Percentiles rank a stretch among this genome's conserved stretches.
phyloP scores from a whole-genome alignment of 2,888 invertebrate genomes.

The Chouioia cunea region DNA sequence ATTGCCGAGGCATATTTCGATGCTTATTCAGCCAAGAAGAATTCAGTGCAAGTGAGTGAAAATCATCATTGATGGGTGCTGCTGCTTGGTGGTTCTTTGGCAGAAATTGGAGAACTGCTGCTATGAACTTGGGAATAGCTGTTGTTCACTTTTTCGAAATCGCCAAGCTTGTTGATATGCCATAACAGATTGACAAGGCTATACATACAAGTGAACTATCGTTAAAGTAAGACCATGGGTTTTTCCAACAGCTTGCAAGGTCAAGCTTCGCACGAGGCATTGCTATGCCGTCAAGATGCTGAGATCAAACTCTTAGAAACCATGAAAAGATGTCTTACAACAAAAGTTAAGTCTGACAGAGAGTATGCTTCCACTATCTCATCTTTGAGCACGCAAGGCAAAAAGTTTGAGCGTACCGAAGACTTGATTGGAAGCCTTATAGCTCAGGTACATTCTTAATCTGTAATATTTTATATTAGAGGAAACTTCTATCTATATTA shows the following conservation, averaged over 20 bases:
- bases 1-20: too few species aligned
- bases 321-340: conserved; percentile 87
- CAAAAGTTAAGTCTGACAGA: conserved; percentile 91
- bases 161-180: conserved; percentile 20
- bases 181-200: conserved; percentile 15
- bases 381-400: conserved; percentile 84
- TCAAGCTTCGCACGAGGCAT: conserved; percentile 90
- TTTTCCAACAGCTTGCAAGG: conserved; percentile 90
- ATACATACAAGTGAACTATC: conserved; percentile 7
- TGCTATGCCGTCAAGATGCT: conserved; percentile 90
- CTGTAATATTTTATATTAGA: neutral
- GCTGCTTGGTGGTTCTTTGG: neutral
- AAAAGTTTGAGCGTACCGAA: conserved; percentile 85
- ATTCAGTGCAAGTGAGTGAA: too few species aligned
- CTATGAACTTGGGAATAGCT: conserved; percentile 23
- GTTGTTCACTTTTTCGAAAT: conserved; percentile 8
- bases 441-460: conserved; percentile 58
- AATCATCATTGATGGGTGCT: too few species aligned
- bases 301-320: conserved; percentile 92
- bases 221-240: conserved; percentile 73
- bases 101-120: conserved; percentile 6
- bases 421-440: conserved; percentile 76
- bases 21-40: too few species aligned
- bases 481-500: neutral
- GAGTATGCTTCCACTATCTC: conserved; percentile 90